These are phyloP conservation scores for Pseudomyrmex cubaensis DNA, from an alignment of 1,140 invertebrate species.

Conservation along the genomic window DNA sequence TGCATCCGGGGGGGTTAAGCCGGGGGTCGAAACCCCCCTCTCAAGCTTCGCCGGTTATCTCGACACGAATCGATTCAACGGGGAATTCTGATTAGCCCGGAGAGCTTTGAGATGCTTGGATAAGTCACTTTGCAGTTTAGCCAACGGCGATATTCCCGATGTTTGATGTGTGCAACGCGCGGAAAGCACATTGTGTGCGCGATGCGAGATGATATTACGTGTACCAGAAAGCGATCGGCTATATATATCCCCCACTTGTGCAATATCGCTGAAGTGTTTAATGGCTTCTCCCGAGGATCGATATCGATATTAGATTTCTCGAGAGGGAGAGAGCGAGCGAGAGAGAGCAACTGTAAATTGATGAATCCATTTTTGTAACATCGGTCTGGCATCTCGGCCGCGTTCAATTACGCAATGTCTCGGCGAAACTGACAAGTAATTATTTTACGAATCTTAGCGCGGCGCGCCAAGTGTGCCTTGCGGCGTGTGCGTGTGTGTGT, in stretches of 20 bases:
- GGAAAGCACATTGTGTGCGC: conserved; percentile 17
- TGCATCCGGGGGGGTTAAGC: neutral
- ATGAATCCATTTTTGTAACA: conserved; percentile 15
- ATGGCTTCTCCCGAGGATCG: neutral
- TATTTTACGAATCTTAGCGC: neutral
- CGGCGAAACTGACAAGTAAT: conserved; percentile 29
- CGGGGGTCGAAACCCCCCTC: neutral
- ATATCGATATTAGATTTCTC: neutral
- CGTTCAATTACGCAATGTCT: conserved; percentile 1
- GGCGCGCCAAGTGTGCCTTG: neutral
- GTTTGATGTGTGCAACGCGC: conserved; percentile 19
- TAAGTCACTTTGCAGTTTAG: conserved; percentile 53
- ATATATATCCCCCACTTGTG: neutral
- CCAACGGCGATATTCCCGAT: conserved; percentile 9
- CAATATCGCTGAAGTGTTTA: conserved; percentile 22
- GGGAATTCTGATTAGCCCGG: conserved; percentile 41
- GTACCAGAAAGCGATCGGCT: neutral
- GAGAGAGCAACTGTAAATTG: neutral
- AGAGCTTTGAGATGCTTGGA: conserved; percentile 39
- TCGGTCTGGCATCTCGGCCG: neutral
- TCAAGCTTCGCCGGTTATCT: conserved; percentile 27
- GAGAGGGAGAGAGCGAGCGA: too few species aligned
- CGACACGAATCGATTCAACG: conserved; percentile 41
- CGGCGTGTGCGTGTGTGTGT: too few species aligned
- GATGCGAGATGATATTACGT: conserved; percentile 28